These are phyloP conservation scores for Notolepis coatsorum DNA, from an alignment of 2,797 vertebrate genomes.

Conservation along the genomic window DNA sequence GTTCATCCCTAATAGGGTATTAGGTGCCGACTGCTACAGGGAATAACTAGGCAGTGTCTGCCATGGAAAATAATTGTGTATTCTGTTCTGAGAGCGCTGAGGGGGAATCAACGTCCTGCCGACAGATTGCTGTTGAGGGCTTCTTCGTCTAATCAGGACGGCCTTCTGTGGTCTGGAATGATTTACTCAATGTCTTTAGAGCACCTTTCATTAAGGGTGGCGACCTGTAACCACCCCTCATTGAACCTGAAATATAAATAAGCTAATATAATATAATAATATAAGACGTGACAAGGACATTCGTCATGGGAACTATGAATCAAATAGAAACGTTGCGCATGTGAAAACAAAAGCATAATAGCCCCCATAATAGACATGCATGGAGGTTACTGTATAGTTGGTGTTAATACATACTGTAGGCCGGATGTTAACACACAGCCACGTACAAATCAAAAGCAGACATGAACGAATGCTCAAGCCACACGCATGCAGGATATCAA, in stretches of 20 bases:
- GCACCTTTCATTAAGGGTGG: slow-evolving; percentile 15
- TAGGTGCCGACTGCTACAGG: slow-evolving; percentile 20
- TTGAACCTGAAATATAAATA: slow-evolving; percentile 5
- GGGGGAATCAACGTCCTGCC: slow-evolving; percentile 4
- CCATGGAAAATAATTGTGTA: slow-evolving; percentile 18
- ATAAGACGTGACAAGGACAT: no score
- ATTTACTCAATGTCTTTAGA: not conserved
- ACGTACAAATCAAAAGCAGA: slow-evolving; percentile 3
- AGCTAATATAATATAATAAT: no score
- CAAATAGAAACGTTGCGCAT: no score
- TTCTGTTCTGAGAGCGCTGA: not conserved
- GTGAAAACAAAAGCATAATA: no score
- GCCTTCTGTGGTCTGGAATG: no score
- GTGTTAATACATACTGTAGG: no score
- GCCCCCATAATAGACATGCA: no score
- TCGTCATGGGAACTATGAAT: no score
- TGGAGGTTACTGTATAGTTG: no score
- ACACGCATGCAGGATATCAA: slow-evolving; percentile 13
- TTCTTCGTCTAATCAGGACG: slow-evolving; percentile 22
- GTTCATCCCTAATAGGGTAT: slow-evolving; percentile 33
- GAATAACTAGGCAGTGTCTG: not conserved
- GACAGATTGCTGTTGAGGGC: not conserved
- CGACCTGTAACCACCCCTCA: slow-evolving; percentile 12
- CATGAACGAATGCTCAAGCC: not conserved
- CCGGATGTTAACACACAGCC: not conserved